A percentile compares a stretch with the other conserved stretches of the same genome.
Conservation (phyloP, 2,797 vertebrate genomes). For the Epinephelus coioides region DNA sequence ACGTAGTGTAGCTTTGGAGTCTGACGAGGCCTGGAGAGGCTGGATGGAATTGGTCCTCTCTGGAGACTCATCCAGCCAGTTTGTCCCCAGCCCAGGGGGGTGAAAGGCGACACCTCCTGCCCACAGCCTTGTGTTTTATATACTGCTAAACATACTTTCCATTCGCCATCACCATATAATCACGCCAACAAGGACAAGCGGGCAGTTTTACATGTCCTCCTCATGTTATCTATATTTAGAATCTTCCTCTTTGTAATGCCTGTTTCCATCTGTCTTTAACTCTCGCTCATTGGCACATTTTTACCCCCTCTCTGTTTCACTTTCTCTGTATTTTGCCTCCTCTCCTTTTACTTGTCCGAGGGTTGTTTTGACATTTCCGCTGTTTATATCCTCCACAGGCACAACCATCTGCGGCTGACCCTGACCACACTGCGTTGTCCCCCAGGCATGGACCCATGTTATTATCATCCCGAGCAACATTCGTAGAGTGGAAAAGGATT, state of each 20-base stretch:
- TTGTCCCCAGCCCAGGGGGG: constrained; percentile 33
- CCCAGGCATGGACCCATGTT: constrained; percentile 65
- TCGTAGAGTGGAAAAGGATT: constrained; percentile 64
- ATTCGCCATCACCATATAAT: constrained; percentile 52
- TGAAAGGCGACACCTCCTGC: constrained; percentile 65
- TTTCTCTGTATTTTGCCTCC: constrained; percentile 33
- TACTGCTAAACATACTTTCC: constrained; percentile 74
- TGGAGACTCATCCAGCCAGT: constrained; percentile 46
- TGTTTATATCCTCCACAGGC: constrained; percentile 72
- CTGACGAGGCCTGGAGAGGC: constrained; percentile 5
- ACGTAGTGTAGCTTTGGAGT: constrained; percentile 23
- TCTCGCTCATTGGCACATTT: constrained; percentile 31
- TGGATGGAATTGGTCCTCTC: constrained; percentile 29
- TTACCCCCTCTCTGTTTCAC: constrained; percentile 31
- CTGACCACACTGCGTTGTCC: constrained; percentile 67
- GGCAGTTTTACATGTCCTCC: constrained; percentile 29
- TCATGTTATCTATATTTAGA: constrained; percentile 34
- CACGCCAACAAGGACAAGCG: constrained; percentile 46
- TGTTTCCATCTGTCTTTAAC: constrained; percentile 38
- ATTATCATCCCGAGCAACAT: constrained; percentile 72
- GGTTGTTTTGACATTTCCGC: constrained; percentile 76
- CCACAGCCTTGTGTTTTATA: constrained; percentile 62
- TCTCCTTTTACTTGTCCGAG: constrained; percentile 54
- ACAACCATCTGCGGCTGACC: constrained; percentile 70
- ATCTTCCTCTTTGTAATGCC: constrained; percentile 20